Evolutionary conservation across 2,797 vertebrate genomes (phyloP).

Genomic region (Falco peregrinus): DNA sequence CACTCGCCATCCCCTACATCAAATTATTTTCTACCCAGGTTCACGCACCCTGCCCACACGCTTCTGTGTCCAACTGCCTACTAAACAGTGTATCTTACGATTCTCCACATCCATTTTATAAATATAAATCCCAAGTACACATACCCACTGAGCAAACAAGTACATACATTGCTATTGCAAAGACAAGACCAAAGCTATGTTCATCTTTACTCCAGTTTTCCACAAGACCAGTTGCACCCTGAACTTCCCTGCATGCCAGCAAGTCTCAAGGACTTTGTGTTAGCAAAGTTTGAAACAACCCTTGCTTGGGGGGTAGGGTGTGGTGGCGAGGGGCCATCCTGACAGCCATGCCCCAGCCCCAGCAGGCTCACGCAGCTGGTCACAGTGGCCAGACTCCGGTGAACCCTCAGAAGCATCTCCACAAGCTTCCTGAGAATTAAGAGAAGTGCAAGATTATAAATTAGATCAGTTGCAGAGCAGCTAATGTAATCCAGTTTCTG

Average conservation of each 20-base stretch:
- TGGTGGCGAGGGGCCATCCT: neutral
- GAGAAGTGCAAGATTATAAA: neutral
- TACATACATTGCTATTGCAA: neutral
- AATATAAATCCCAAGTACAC: neutral
- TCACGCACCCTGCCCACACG: fast-evolving
- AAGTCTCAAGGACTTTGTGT: neutral
- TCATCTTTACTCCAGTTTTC: neutral
- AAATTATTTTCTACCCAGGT: neutral
- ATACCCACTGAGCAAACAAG: neutral
- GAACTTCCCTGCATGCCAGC: fast-evolving
- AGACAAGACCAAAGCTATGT: neutral
- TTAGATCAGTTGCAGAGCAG: neutral
- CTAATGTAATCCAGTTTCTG: neutral
- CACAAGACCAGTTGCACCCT: neutral
- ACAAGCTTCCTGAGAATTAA: neutral
- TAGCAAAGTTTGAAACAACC: neutral
- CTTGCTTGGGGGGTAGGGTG: neutral
- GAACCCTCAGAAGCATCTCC: neutral
- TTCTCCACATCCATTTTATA: neutral
- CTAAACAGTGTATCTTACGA: fast-evolving
- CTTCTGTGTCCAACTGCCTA: neutral
- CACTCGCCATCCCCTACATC: neutral
- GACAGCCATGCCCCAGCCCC: fast-evolving
- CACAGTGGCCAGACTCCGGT: neutral
- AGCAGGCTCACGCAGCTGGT: fast-evolving